Conservation (phyloP, 2,797 vertebrate species). For the Anniella stebbinsi region DNA sequence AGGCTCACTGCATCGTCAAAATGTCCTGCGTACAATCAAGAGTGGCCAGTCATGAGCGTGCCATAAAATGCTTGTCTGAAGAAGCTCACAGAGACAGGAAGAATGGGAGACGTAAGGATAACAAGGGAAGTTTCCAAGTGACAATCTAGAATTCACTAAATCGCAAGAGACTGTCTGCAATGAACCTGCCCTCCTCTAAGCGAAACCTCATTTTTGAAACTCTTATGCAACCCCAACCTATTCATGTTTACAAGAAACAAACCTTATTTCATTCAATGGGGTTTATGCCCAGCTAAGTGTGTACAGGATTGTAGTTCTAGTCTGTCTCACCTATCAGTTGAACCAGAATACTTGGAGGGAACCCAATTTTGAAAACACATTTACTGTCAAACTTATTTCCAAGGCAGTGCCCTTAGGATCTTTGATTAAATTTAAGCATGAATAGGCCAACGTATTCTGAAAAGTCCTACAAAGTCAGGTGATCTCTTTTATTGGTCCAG, state of each 20-base stretch:
- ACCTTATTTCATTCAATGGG: not conserved
- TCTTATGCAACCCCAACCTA: not conserved
- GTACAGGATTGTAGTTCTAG: not conserved
- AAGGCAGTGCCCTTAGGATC: not conserved
- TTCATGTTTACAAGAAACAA: not conserved
- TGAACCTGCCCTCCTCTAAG: not conserved
- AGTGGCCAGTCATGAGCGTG: too few species aligned
- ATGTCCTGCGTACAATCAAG: too few species aligned
- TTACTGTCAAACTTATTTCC: not conserved
- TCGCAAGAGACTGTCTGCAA: not conserved
- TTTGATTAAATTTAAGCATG: not conserved
- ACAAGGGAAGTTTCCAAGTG: not conserved
- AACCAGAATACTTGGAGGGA: not conserved
- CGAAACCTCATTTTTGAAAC: not conserved
- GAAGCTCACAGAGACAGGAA: not conserved
- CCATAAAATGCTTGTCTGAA: too few species aligned
- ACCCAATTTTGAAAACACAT: not conserved
- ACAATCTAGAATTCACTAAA: not conserved
- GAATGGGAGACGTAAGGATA: not conserved
- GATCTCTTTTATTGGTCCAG: constrained; percentile 20
- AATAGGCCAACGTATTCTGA: constrained; percentile 15
- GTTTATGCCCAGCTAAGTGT: not conserved
- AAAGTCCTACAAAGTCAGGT: not conserved
- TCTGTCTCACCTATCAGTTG: not conserved
- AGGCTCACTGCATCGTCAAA: too few species aligned